Evolutionary conservation across 2,797 vertebrate genomes (phyloP).

Genomic region (Orientallactaga sibirica): DNA sequence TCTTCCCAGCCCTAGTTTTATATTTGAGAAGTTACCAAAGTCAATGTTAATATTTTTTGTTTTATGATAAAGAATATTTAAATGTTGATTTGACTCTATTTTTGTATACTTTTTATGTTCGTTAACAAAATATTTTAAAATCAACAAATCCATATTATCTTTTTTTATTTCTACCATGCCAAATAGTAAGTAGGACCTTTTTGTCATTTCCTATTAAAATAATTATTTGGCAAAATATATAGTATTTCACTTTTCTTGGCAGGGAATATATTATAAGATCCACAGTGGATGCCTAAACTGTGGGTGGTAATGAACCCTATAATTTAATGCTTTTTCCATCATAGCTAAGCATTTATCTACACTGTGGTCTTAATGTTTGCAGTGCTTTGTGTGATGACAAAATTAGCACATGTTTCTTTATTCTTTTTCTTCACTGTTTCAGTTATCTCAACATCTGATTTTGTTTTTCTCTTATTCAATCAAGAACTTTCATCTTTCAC

Average conservation of each 20-base stretch:
- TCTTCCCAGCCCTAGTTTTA: neutral
- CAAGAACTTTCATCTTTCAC: neutral
- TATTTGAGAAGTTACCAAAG: conserved; percentile 3
- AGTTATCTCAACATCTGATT: neutral
- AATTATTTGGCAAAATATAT: conserved; percentile 47
- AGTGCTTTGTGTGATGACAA: neutral
- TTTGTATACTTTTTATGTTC: conserved; percentile 42
- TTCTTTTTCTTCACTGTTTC: neutral
- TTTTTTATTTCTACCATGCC: conserved; percentile 56
- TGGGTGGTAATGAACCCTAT: neutral
- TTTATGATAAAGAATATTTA: neutral
- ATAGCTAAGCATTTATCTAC: neutral
- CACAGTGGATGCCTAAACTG: neutral
- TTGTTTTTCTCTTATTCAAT: neutral
- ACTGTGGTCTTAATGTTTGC: neutral
- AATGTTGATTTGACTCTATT: conserved; percentile 3
- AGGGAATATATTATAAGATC: neutral
- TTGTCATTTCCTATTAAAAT: conserved; percentile 52
- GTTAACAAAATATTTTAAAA: conserved; percentile 60
- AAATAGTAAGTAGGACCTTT: conserved; percentile 37
- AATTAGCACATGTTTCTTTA: conserved; percentile 3
- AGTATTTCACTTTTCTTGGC: neutral
- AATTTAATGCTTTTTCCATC: conserved; percentile 12
- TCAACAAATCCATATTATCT: conserved; percentile 13
- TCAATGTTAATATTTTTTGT: conserved; percentile 20